Percentiles rank a stretch among this genome's conserved stretches.
These are phyloP conservation scores for Melanotaenia duboulayi DNA, from an alignment of 2,113 vertebrate genomes.

Conservation along the genomic window DNA sequence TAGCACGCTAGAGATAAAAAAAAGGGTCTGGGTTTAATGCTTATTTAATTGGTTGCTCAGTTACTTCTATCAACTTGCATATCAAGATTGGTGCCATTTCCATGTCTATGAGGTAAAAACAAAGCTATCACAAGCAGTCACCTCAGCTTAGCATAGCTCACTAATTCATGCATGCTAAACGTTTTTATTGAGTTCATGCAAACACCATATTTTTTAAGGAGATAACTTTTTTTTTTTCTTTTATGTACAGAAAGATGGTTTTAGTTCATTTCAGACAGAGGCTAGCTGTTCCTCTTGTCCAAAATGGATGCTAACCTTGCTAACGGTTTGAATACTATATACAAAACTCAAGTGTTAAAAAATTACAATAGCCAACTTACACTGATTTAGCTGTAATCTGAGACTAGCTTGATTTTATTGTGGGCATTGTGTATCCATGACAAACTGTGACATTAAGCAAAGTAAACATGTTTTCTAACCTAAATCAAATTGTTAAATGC, in stretches of 20 bases:
- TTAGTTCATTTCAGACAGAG: too few relatives aligned
- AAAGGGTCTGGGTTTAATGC: not conserved
- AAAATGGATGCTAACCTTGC: too few relatives aligned
- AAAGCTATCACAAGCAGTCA: not conserved
- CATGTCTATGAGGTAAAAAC: not conserved
- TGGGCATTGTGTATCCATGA: not conserved
- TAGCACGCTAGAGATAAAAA: not conserved
- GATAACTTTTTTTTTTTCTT: too few relatives aligned
- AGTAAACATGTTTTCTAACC: conserved; percentile 43
- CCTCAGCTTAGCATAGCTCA: not conserved
- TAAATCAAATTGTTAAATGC: conserved; percentile 49
- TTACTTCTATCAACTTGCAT: not conserved
- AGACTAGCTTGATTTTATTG: conserved; percentile 1
- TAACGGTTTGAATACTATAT: not conserved
- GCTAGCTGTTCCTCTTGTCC: too few relatives aligned
- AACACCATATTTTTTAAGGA: too few relatives aligned
- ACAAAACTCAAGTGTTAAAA: not conserved
- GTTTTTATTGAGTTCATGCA: too few relatives aligned
- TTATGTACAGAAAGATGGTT: too few relatives aligned
- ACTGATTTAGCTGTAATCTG: not conserved
- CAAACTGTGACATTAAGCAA: conserved; percentile 24
- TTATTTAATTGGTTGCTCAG: not conserved
- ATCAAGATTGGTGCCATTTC: not conserved
- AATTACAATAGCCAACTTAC: not conserved
- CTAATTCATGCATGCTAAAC: too few relatives aligned